Percentiles rank a stretch among this genome's conserved stretches.
Conservation (phyloP, 2,888 invertebrate species). For the Sinhomidia bicolor region DNA sequence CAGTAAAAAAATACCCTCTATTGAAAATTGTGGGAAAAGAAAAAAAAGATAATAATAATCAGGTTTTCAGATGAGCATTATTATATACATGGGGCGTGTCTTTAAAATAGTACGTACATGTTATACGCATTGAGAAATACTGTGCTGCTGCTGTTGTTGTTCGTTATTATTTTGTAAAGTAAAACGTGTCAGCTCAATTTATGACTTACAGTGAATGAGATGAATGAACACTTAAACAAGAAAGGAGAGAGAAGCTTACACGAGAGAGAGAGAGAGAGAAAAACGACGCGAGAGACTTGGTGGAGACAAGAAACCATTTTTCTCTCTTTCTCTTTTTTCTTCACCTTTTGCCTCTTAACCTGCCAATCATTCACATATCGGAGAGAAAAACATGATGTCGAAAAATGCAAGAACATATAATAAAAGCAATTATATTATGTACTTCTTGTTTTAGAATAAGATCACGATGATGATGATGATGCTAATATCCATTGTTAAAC, state of each 20-base stretch:
- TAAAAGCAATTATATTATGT: too few relatives aligned
- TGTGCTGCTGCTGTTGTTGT: conserved; percentile 20
- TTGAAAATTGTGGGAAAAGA: conserved; percentile 37
- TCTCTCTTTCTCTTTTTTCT: conserved; percentile 15
- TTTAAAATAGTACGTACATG: neutral
- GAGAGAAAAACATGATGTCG: neutral
- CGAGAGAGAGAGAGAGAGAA: conserved; percentile 34
- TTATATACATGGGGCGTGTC: conserved; percentile 36
- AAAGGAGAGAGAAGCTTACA: neutral
- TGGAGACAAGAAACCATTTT: conserved; percentile 61
- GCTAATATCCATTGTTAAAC: neutral
- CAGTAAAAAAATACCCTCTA: neutral
- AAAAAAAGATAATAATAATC: neutral
- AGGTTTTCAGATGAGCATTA: neutral
- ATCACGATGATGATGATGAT: neutral
- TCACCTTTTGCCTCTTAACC: conserved; percentile 54
- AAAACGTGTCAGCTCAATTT: conserved; percentile 59
- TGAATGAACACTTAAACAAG: conserved; percentile 60
- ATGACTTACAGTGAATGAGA: conserved; percentile 54
- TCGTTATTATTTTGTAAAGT: conserved; percentile 53
- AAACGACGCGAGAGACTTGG: conserved; percentile 55
- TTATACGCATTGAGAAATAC: neutral
- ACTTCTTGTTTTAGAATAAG: neutral
- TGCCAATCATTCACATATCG: conserved; percentile 65
- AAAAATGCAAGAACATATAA: too few relatives aligned